These are phyloP conservation scores for Autographa pulchrina DNA, from an alignment of 2,888 invertebrate species.

Conservation along the genomic window DNA sequence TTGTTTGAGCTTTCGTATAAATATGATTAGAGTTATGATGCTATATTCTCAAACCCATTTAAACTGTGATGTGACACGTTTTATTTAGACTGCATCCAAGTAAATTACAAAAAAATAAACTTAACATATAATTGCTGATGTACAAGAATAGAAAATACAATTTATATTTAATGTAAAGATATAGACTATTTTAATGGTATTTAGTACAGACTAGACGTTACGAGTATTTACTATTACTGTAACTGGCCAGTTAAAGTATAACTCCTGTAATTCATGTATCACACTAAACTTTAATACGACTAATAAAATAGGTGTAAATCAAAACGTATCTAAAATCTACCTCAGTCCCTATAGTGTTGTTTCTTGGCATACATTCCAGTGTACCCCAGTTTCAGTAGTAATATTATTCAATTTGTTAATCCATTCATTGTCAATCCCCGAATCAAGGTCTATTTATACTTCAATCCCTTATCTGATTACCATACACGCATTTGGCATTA, in stretches of 20 bases:
- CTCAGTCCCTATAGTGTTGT: neutral
- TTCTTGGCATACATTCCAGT: neutral
- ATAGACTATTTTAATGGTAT: too few relatives aligned
- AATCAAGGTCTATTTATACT: constrained; percentile 43
- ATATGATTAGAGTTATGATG: constrained; percentile 4
- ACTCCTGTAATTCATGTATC: too few relatives aligned
- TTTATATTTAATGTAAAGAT: too few relatives aligned
- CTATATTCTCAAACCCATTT: neutral
- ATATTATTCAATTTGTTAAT: constrained; percentile 33
- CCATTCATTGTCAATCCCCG: constrained; percentile 24
- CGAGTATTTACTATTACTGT: too few relatives aligned
- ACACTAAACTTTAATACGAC: too few relatives aligned
- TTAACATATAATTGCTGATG: too few relatives aligned
- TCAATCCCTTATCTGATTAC: constrained; percentile 50
- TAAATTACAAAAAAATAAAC: too few relatives aligned
- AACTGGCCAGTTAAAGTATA: too few relatives aligned
- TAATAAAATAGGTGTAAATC: too few relatives aligned
- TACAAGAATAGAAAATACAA: too few relatives aligned
- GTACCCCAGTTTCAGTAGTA: constrained; percentile 8
- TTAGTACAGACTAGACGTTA: too few relatives aligned
- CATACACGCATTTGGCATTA: constrained; percentile 53
- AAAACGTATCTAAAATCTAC: too few relatives aligned
- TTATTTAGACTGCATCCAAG: neutral
- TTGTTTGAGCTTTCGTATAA: constrained; percentile 10
- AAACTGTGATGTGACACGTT: neutral